These are phyloP conservation scores for Gymnothorax reevesii DNA, from an alignment of 2,797 vertebrate species.

Conservation along the genomic window DNA sequence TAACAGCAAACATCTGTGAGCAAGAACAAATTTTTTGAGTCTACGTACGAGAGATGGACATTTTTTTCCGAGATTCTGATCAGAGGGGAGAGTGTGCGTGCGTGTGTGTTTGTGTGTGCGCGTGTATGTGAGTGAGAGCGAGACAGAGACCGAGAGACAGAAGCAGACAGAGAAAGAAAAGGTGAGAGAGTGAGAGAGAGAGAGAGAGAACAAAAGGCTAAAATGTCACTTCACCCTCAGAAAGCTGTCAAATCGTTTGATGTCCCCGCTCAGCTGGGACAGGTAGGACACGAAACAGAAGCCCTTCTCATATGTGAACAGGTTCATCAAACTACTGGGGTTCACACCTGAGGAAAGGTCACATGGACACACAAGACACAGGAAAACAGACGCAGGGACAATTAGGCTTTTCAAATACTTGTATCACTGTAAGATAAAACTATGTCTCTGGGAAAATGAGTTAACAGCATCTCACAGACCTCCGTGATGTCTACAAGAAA, in stretches of 20 bases:
- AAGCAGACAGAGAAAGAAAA: background rate
- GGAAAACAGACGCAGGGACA: background rate
- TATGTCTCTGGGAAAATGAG: background rate
- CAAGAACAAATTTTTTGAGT: background rate
- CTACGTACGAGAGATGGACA: background rate
- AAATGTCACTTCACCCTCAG: slow-evolving; percentile 76
- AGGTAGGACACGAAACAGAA: slow-evolving; percentile 96
- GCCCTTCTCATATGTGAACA: slow-evolving; percentile 97
- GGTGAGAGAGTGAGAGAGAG: background rate
- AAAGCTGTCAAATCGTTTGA: slow-evolving; percentile 84
- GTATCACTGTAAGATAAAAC: background rate
- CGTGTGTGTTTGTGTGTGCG: slow-evolving; percentile 18
- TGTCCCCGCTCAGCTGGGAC: slow-evolving; percentile 87
- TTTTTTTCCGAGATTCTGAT: background rate
- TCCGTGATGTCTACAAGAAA: background rate
- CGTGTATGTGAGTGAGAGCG: background rate
- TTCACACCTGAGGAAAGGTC: slow-evolving; percentile 81
- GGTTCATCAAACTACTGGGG: slow-evolving; percentile 95
- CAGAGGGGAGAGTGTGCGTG: background rate
- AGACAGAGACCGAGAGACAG: background rate
- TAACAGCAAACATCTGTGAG: background rate
- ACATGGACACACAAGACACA: background rate
- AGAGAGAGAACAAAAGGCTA: background rate
- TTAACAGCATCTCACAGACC: background rate
- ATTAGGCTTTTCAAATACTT: background rate